Conservation (phyloP, 2,888 invertebrate genomes). For the Melieria omissa region DNA sequence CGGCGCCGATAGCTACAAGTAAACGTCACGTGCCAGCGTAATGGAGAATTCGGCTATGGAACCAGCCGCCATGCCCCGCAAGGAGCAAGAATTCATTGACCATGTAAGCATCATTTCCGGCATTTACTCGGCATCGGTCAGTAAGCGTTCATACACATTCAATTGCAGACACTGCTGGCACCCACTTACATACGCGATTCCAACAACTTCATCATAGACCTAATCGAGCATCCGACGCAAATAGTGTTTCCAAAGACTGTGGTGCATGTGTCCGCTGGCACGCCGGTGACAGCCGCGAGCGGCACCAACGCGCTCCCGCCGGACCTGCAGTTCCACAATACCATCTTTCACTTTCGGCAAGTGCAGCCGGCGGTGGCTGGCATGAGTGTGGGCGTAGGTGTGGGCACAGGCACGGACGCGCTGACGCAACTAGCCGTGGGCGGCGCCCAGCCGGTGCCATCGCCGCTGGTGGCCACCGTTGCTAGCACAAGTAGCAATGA, state of each 20-base stretch:
- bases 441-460: slow-evolving; percentile 3
- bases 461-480: slow-evolving; percentile 7
- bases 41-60: slow-evolving; percentile 35
- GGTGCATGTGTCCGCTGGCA: slow-evolving; percentile 3
- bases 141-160: slow-evolving; percentile 7
- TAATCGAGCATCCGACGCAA: slow-evolving; percentile 54
- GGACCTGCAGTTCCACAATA: slow-evolving; percentile 57
- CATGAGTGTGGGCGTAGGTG: slow-evolving; percentile 12
- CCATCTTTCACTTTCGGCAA: slow-evolving; percentile 55
- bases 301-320: slow-evolving; percentile 46
- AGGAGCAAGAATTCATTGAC: slow-evolving; percentile 63
- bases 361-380: slow-evolving; percentile 10
- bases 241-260: slow-evolving; percentile 43
- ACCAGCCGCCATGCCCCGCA: slow-evolving; percentile 43
- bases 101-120: slow-evolving; percentile 54
- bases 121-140: not conserved
- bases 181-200: slow-evolving; percentile 61
- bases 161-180: slow-evolving; percentile 58
- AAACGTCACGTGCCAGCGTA: slow-evolving; percentile 7
- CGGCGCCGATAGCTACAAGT: slow-evolving; percentile 5
- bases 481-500: slow-evolving; percentile 10
- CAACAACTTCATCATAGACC: slow-evolving; percentile 63
- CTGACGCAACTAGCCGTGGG: slow-evolving; percentile 10
- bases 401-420: slow-evolving; percentile 24
- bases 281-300: slow-evolving; percentile 37